Percentiles rank a stretch among this genome's conserved stretches.
These are phyloP conservation scores for Mamestra brassicae DNA, from an alignment of 2,888 invertebrate species.

Conservation along the genomic window DNA sequence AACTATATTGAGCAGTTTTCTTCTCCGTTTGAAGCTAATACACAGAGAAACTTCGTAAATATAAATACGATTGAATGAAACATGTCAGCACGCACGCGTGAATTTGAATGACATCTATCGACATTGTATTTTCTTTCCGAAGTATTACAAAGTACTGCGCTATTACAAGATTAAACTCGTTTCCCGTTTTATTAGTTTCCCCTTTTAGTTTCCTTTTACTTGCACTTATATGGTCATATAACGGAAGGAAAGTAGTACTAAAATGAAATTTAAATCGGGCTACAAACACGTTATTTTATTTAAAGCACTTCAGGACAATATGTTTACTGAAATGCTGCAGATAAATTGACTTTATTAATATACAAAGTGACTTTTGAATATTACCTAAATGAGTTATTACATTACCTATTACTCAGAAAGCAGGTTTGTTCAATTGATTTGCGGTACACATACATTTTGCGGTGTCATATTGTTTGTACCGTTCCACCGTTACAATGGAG, in stretches of 20 bases:
- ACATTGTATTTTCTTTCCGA: constrained; percentile 39
- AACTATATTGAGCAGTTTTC: constrained; percentile 23
- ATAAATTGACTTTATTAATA: background rate
- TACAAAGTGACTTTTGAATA: constrained; percentile 17
- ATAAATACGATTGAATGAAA: constrained; percentile 23
- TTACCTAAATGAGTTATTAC: constrained; percentile 17
- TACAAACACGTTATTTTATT: constrained; percentile 10
- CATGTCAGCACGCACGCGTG: constrained; percentile 24
- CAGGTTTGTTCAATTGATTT: constrained; percentile 30
- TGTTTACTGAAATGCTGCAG: background rate
- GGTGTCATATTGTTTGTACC: constrained; percentile 11
- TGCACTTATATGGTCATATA: constrained; percentile 20
- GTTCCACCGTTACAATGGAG: constrained; percentile 24
- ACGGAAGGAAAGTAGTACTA: constrained; percentile 20
- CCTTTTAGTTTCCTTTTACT: constrained; percentile 37
- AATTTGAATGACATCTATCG: constrained; percentile 38
- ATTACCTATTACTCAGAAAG: constrained; percentile 6
- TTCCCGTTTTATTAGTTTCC: constrained; percentile 25
- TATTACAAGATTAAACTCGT: constrained; percentile 39
- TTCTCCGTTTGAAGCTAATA: constrained; percentile 27
- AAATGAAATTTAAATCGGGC: constrained; percentile 26
- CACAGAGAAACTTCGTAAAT: constrained; percentile 22
- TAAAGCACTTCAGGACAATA: constrained; percentile 8
- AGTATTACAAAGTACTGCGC: constrained; percentile 24
- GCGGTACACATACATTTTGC: background rate